A percentile compares a stretch with the other conserved stretches of the same genome.
Conservation (phyloP, 1,140 invertebrate genomes). For the Drosophila kurseongensis region DNA sequence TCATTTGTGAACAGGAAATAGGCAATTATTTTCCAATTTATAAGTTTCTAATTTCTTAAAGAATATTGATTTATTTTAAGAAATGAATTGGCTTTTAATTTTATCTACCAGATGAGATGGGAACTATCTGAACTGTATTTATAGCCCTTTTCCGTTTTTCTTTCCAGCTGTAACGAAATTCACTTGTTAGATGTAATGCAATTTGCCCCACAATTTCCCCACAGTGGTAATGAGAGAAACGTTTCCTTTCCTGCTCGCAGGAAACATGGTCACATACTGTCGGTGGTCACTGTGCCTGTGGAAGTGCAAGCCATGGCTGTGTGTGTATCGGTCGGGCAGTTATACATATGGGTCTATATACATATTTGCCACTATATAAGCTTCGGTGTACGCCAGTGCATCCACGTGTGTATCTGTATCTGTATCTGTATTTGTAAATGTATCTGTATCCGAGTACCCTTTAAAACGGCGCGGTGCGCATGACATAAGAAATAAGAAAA, state of each 20-base stretch:
- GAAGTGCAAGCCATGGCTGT: constrained; percentile 27
- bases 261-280: constrained; percentile 7
- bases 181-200: constrained; percentile 10
- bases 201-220: constrained; percentile 22
- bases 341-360: constrained; percentile 20
- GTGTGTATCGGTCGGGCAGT: constrained; percentile 10
- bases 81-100: too few species aligned
- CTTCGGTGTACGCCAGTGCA: constrained; percentile 19
- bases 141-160: background rate
- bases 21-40: too few species aligned
- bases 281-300: constrained; percentile 21
- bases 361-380: constrained; percentile 14
- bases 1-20: too few species aligned
- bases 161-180: constrained; percentile 8
- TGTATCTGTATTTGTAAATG: constrained; percentile 19
- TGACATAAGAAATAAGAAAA: constrained; percentile 78
- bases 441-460: constrained; percentile 30
- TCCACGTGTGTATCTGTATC: constrained; percentile 19
- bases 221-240: constrained; percentile 8
- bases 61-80: too few species aligned
- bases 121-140: background rate
- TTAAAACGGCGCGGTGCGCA: constrained; percentile 44
- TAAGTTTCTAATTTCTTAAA: too few species aligned
- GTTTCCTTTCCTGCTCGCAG: background rate
- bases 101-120: background rate